Base-by-base conservation (phyloP, 1,140 invertebrate genomes). In the Drosophila ogumai region DNA sequence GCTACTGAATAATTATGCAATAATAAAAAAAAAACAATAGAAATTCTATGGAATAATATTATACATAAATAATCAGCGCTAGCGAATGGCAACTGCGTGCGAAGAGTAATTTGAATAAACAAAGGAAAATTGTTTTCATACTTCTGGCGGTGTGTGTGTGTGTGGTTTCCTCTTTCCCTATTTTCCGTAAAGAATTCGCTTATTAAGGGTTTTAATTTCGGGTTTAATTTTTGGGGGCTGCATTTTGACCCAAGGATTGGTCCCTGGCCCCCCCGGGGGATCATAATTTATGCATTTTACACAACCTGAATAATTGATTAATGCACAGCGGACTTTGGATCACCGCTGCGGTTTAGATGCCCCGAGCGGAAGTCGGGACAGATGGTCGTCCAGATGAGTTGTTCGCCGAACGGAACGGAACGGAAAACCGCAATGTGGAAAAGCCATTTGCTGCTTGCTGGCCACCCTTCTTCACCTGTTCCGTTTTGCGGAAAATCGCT, bases 391-490 rank as follows among this genome's bases (percentile, higher is more conserved):
- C 44, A 58, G 64, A 57, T 73, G 82, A 64, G 59, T 61, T 60
- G 47, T 52, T 58, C 38, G 65, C 52, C n/a, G 44, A 40, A 46
- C 71, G 49, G 28, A 22, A 50, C 19, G 22, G 47, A 49, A 34
- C 32, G 79, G 76, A 82, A 87, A 88, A 82, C 84, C 82, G 61
- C 80, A 88, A 77, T 77, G 52, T 59, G 64, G 75, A 86, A 88
- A 87, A 88, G 60, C 71, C 80, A 80, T 86, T 86, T 82, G 59
- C 66, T 84, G 69, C 71, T 69, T 78, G 19, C 19, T 46, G 64
- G 25, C 47, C 47, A 31, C 47, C 28, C 55, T 41, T 17, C 54
- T 38, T n/a, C 60, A 55, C 50, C 17, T 28, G 25, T 36, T 25
- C 46, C n/a, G 19, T 17, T 32, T 32, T 36, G 17, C 28, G 56